Evolutionary conservation across 2,888 invertebrate genomes (phyloP).

Genomic region (Apoda limacodes): DNA sequence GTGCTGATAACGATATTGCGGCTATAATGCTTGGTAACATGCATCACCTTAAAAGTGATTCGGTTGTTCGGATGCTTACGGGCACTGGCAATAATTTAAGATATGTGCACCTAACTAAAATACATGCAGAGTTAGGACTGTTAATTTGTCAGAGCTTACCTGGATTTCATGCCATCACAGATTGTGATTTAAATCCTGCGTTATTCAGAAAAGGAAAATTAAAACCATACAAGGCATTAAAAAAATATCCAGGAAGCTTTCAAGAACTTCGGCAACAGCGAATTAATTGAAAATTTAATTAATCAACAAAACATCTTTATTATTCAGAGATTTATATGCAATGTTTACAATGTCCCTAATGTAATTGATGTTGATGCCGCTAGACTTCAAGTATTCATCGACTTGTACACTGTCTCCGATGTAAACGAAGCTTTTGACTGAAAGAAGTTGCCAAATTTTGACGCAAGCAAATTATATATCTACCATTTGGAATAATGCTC

Average conservation of each 20-base stretch:
- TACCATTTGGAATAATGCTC: too few species aligned
- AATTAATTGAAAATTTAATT: conserved; percentile 1
- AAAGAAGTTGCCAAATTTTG: too few species aligned
- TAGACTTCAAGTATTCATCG: conserved; percentile 15
- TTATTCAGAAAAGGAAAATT: conserved; percentile 2
- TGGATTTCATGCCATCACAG: too few species aligned
- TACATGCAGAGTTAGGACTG: too few species aligned
- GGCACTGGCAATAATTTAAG: conserved; percentile 10
- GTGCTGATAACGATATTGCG: conserved; percentile 14
- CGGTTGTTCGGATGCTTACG: conserved; percentile 9
- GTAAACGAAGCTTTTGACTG: conserved; percentile 16
- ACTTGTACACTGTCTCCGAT: conserved; percentile 15
- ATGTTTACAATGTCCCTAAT: conserved; percentile 12
- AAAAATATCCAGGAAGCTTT: background rate
- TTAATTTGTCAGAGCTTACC: too few species aligned
- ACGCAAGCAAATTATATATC: too few species aligned
- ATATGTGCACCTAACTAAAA: too few species aligned
- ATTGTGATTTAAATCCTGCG: conserved; percentile 2
- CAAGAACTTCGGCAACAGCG: background rate
- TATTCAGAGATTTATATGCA: conserved; percentile 9
- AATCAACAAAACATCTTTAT: conserved; percentile 8
- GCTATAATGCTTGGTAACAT: conserved; percentile 16
- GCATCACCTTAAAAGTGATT: conserved; percentile 11
- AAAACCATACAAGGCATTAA: background rate
- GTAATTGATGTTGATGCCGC: conserved; percentile 17